phyloP scores from a whole-genome alignment of 37 sponge, comb jelly and placozoan species.

The Geodia barretti region DNA sequence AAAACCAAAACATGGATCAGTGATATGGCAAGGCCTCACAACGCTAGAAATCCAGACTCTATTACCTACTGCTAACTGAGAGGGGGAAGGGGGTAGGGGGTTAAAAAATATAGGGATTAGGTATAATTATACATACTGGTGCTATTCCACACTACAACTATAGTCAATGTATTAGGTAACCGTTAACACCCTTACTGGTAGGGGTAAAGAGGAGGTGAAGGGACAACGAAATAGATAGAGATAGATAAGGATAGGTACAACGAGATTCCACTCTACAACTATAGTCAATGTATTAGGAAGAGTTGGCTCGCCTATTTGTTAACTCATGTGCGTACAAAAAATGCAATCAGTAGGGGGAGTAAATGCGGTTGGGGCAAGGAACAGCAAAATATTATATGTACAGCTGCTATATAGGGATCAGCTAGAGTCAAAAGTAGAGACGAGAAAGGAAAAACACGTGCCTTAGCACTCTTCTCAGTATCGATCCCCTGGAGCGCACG shows the following conservation, averaged over 20 bases:
- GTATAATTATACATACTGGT: neutral
- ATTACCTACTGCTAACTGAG: too few species aligned
- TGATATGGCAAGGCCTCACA: neutral
- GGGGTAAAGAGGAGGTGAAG: too few species aligned
- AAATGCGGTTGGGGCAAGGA: neutral
- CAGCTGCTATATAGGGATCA: neutral
- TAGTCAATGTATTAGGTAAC: too few species aligned
- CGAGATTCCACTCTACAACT: too few species aligned
- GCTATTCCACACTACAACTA: too few species aligned
- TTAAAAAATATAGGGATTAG: neutral
- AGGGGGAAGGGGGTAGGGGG: neutral
- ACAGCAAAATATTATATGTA: neutral
- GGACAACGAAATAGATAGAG: too few species aligned
- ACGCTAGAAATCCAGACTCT: neutral
- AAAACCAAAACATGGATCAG: neutral
- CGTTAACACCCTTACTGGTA: too few species aligned
- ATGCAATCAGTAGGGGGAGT: neutral
- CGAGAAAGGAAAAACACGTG: neutral
- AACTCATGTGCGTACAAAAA: too few species aligned
- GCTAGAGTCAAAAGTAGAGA: neutral
- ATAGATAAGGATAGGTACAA: too few species aligned
- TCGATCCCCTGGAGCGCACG: conserved; percentile 39
- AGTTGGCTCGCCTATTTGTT: too few species aligned
- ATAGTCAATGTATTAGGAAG: too few species aligned
- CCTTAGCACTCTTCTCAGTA: conserved; percentile 33